Conservation (phyloP, 2,113 vertebrate genomes). For the Poecilia latipinna region DNA sequence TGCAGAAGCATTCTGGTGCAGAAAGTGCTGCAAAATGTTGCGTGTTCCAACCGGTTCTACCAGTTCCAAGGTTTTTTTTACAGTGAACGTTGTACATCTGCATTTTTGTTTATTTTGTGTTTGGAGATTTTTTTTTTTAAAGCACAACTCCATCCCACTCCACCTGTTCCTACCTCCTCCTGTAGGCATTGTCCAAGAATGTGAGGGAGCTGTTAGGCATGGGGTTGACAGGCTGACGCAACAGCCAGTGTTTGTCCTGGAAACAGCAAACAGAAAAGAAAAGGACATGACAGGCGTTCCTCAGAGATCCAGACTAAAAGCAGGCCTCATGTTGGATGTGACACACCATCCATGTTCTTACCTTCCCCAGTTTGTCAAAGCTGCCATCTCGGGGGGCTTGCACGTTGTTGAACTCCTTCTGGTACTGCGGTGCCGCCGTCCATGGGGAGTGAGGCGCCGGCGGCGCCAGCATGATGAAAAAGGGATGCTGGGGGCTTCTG, state of each 20-base stretch:
- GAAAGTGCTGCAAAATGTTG: too few species aligned
- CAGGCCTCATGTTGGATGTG: fast-evolving
- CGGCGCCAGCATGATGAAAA: constrained; percentile 82
- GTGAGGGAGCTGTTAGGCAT: constrained; percentile 75
- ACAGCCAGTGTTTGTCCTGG: constrained; percentile 85
- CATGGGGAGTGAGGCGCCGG: constrained; percentile 82
- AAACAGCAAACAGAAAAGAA: background rate
- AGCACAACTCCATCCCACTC: too few species aligned
- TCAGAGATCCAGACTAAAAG: too few species aligned
- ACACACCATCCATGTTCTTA: background rate
- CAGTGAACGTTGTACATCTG: too few species aligned
- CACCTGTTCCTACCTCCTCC: constrained; percentile 65
- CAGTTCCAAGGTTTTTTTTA: too few species aligned
- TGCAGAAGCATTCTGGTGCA: too few species aligned
- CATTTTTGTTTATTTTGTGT: background rate
- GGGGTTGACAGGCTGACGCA: constrained; percentile 80
- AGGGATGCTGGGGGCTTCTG: constrained; percentile 71
- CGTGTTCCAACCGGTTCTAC: too few species aligned
- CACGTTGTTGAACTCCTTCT: constrained; percentile 66
- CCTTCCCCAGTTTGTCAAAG: constrained; percentile 80
- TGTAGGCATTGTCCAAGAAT: constrained; percentile 78
- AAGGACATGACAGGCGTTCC: background rate
- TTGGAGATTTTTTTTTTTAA: background rate
- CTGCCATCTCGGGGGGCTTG: constrained; percentile 83
- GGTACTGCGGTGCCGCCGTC: constrained; percentile 79